Evolutionary conservation across 2,888 invertebrate genomes (phyloP).

Genomic region (Lepetodrilus schrolli): DNA sequence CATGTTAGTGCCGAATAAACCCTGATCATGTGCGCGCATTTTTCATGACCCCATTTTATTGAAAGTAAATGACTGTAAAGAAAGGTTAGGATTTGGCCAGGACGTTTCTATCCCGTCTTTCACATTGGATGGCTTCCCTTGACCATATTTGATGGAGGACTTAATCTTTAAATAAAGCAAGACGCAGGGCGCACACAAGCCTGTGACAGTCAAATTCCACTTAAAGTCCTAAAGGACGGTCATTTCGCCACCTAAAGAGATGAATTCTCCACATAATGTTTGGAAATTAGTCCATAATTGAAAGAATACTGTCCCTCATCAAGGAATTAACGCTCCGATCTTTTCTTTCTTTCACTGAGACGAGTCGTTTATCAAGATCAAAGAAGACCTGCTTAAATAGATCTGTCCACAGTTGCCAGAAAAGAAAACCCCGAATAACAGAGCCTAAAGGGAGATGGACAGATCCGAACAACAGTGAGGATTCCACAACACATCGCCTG

Average conservation of each 20-base stretch:
- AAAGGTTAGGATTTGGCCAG: conserved; percentile 15
- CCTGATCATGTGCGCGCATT: conserved; percentile 23
- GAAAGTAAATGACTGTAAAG: conserved; percentile 19
- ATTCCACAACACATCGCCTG: background rate
- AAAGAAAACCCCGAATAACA: background rate
- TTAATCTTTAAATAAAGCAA: conserved; percentile 23
- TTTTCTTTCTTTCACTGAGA: conserved; percentile 7
- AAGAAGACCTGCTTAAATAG: conserved; percentile 17
- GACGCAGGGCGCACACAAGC: conserved; percentile 1
- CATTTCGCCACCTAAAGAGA: conserved; percentile 25
- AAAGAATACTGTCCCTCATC: conserved; percentile 18
- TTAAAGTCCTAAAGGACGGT: conserved; percentile 9
- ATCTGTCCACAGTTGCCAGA: background rate
- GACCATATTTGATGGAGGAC: conserved; percentile 19
- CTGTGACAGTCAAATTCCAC: conserved; percentile 6
- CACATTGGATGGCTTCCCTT: conserved; percentile 10
- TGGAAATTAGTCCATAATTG: conserved; percentile 25
- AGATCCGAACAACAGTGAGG: background rate
- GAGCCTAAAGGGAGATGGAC: background rate
- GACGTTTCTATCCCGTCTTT: conserved; percentile 13
- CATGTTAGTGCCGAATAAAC: conserved; percentile 11
- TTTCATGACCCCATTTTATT: conserved; percentile 26
- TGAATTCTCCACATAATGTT: conserved; percentile 23
- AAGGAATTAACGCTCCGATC: background rate
- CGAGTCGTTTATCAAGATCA: conserved; percentile 31